Base-by-base conservation (phyloP, 2,888 invertebrate species). In the Macrophya alboannulata region DNA sequence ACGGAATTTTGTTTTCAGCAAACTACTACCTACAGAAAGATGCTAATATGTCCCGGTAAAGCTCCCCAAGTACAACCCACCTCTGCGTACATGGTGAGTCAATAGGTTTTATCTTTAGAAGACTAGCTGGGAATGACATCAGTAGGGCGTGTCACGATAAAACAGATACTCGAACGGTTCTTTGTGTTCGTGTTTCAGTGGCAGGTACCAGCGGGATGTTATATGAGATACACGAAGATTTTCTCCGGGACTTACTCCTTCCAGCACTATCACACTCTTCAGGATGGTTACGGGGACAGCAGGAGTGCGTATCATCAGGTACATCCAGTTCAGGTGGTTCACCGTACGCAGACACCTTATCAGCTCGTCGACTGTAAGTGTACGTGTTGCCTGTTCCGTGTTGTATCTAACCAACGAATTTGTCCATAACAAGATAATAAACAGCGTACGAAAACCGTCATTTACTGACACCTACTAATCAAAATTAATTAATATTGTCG, bases 21-120 rank as follows among this genome's bases (percentile, higher is more conserved):
- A 43, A 90, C 89, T 68, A 88, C 89, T 84, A 92, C 91, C 84
- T 89, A 89, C 72, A 90, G 88, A 86, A 85, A 85, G 72, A 90
- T 93, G 92, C 86, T 93, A 86, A 92, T 92, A 88, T 93, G 92
- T 88, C 92, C 92, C 72, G 92, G 92, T 86, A 90, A 92, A 85
- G 89, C 91, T 48, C 91, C 92, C 9, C 92, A 92, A 82, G 90
- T 91, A 84, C 89, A 92, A 85, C 90, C 92, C 59, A 87, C 89
- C 83, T 87, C 89, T 74, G 85, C 90, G 68, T 91, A 91, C 87
- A 89, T 89, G 87, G 93, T 93, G 87, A 91, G 92, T 89, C 55
- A 10, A 71, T 21, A 17, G 48, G 45, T 43, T 37, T 59, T 25
- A 37, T 31, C 31, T 21, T 15, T 48, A 9, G 51, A 17, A 21